Percentiles rank a stretch among this genome's conserved stretches.
phyloP scores from a whole-genome alignment of 2,888 invertebrate genomes.

The Temnothorax ravouxi region DNA sequence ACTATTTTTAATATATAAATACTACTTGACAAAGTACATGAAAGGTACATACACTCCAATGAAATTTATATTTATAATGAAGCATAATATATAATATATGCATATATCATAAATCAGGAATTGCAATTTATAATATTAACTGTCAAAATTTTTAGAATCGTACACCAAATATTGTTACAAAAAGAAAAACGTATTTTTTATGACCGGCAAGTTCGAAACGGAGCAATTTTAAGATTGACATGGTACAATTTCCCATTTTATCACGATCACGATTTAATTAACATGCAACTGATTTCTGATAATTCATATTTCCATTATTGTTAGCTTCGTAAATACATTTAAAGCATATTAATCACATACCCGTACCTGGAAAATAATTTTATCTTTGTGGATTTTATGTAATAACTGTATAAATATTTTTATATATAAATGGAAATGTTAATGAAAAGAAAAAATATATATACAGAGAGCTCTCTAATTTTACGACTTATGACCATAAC shows the following conservation, averaged over 20 bases:
- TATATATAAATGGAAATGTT: slow-evolving; percentile 47
- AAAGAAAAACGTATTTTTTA: not conserved
- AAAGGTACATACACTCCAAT: not conserved
- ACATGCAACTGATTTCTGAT: not conserved
- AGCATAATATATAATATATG: slow-evolving; percentile 15
- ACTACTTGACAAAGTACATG: not conserved
- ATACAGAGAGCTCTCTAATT: slow-evolving; percentile 45
- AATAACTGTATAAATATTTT: slow-evolving; percentile 58
- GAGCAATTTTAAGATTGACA: slow-evolving; percentile 21
- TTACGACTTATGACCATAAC: slow-evolving; percentile 1
- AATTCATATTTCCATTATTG: slow-evolving; percentile 32
- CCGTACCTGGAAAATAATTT: slow-evolving; percentile 65
- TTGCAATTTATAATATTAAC: slow-evolving; percentile 28
- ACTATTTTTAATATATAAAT: slow-evolving; percentile 25
- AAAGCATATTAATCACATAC: slow-evolving; percentile 51
- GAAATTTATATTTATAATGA: slow-evolving; percentile 30
- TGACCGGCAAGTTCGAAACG: not conserved
- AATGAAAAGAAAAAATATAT: slow-evolving; percentile 18
- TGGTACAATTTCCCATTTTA: not conserved
- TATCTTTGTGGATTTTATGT: slow-evolving; percentile 54
- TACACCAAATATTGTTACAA: slow-evolving; percentile 9
- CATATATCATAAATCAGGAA: not conserved
- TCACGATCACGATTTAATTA: slow-evolving; percentile 12
- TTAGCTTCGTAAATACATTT: slow-evolving; percentile 36
- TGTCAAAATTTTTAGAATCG: not conserved